Base-by-base conservation (phyloP, 1,140 invertebrate species). In the Chionoecetes opilio region DNA sequence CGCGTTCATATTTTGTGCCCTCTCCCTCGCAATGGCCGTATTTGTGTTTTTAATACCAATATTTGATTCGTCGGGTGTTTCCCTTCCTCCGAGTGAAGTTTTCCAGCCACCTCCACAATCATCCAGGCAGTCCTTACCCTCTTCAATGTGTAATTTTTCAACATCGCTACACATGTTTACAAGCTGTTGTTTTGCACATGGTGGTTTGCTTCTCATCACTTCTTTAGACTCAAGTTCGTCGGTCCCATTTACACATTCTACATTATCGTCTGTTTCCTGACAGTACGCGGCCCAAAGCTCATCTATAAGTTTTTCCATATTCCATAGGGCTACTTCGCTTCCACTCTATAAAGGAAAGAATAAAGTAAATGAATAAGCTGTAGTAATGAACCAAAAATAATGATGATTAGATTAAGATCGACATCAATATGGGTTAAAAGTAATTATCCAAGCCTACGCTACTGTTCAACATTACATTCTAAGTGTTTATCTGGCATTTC, bases 271-370 rank as follows among this genome's bases (percentile, higher is more conserved):
- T 75, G 21, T n/a, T n/a, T 92, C 91, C 91, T 92, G 63, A 34
- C 82, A 41, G 63, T 32, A 88, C 2, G 41, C 21, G 3, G 34
- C 26, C 94, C 94, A 95, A 29, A 95, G 46, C 32, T 82, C 14
- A 46, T 88, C 82, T 34, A 95, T 32, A 17, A 95, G 14, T 17
- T 29, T 86, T 35, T 95, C 94, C 32, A 92, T 53, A 26, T 95
- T 91, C 89, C 41, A 86, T 34, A 46, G 90, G 5, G 94, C 94
- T 32, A 92, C 82, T 21, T 95, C 90, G 75, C 88, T 95, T 29
- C 94, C 94, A 35, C 89, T 88, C 94, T 95, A 46, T 38, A 31
- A 35, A 34, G 26, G 6, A 85, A 38, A 31, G 5, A 34, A 91
- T 63, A 31, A 91, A 29, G 14, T 11, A 31, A 31, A 9, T 75